Evolutionary conservation across 2,113 vertebrate genomes (phyloP), one percentile per base, ranked within the genome.

Genomic region (Alexandromys fortis): DNA sequence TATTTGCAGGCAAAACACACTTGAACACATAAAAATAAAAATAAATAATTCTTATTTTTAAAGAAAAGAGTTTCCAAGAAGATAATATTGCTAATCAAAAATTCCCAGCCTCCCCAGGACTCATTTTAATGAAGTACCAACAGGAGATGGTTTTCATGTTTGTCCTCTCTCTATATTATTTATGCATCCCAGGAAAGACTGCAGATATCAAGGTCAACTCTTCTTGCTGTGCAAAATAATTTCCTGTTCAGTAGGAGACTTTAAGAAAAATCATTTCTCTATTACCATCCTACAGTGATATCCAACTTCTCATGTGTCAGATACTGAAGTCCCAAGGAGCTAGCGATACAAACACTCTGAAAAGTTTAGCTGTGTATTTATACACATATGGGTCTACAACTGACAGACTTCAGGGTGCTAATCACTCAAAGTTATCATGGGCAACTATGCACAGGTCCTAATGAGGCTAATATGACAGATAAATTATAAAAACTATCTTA

Each of bases 161-260:
- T 92, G 63, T 26, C 38, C 73, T 79, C 72, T 79, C 6, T 22
- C 65, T 76, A 19, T n/a, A 52, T 42, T 70, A 9, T 85, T 79
- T 91, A 28, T 85, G 13, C 49, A 86, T 81, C 73, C 45, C 49
- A n/a, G 67, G 47, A 21, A 78, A 52, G 49, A 11, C 67, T 86
- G 42, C 67, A 19, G 14, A 70, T 55, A 16, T 24, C 52, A 42
- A 68, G 35, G 16, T 33, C 75, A 86, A 35, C 38, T 67, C 28
- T 78, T 47, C 91, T 93, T 49, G 26, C 42, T 82, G 58, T 77
- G 72, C 79, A 67, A 49, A 94, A 75, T 72, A 72, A 67, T 77
- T 82, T 75, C 22, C 16, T 86, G 11, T 92, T 82, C 73, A 77
- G 16, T 35, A 70, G n/a, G 28, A 93, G 33, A 58, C 26, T 86